These are phyloP conservation scores for Enteromius mattozi DNA, from an alignment of 2,797 vertebrate genomes.

Conservation along the genomic window DNA sequence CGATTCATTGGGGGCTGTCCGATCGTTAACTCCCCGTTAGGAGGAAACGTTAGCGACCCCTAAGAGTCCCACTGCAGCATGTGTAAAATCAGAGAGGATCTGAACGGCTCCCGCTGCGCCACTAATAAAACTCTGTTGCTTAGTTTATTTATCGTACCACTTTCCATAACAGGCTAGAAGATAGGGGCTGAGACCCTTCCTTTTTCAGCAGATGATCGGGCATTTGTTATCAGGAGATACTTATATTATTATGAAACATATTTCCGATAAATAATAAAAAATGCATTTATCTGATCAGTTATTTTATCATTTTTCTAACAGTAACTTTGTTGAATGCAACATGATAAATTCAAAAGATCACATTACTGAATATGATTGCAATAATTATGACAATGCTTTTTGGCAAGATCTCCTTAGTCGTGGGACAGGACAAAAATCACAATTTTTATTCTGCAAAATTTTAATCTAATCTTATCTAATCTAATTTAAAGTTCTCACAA, in stretches of 20 bases:
- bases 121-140: conserved; percentile 24
- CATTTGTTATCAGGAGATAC: neutral
- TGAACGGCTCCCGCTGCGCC: neutral
- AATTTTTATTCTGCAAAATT: neutral
- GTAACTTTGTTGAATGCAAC: neutral
- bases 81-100: neutral
- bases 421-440: too few species aligned
- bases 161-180: neutral
- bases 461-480: too few species aligned
- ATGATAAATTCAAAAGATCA: neutral
- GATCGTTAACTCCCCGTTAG: conserved; percentile 34
- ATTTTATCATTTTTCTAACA: neutral
- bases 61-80: conserved; percentile 12
- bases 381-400: neutral
- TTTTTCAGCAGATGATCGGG: neutral
- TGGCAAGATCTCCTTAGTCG: neutral
- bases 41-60: conserved; percentile 49
- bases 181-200: neutral
- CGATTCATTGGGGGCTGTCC: conserved; percentile 26
- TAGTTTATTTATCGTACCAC: neutral
- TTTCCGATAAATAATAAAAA: neutral
- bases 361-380: neutral
- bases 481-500: too few species aligned
- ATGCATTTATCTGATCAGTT: neutral
- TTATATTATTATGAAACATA: too few species aligned